phyloP scores from a whole-genome alignment of 2,113 vertebrate genomes.

The Sapayoa aenigma region DNA sequence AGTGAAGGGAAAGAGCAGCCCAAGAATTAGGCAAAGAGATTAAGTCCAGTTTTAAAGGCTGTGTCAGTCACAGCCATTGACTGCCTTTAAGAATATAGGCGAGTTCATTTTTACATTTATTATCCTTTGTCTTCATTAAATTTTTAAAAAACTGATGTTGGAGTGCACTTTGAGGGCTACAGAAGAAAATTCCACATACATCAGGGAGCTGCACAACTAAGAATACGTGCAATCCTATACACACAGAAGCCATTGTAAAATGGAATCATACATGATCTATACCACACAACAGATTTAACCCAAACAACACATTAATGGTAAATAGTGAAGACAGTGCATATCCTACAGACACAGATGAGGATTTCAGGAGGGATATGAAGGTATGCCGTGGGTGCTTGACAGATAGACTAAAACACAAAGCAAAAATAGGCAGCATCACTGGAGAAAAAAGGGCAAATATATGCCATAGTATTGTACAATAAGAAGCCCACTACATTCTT shows the following conservation, averaged over 20 bases:
- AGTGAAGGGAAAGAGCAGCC: background rate
- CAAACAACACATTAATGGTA: background rate
- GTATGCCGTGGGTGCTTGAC: slow-evolving; percentile 27
- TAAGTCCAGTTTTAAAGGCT: background rate
- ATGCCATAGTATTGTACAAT: slow-evolving; percentile 12
- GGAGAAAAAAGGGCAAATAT: slow-evolving; percentile 40
- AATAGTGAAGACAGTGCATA: background rate
- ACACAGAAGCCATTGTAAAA: background rate
- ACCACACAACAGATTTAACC: background rate
- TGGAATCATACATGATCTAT: background rate
- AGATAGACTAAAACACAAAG: slow-evolving; percentile 10
- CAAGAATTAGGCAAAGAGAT: background rate
- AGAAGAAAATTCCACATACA: background rate
- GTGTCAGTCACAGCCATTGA: background rate
- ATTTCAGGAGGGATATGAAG: background rate
- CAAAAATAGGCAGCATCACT: background rate
- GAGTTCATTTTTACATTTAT: background rate
- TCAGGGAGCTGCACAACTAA: background rate
- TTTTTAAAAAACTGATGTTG: background rate
- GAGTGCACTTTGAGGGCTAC: background rate
- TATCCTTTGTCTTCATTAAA: background rate
- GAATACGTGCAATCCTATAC: background rate
- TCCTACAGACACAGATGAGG: background rate
- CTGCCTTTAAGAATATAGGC: background rate
- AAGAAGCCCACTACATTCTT: slow-evolving; percentile 40